Base-by-base conservation (phyloP, 2,888 invertebrate genomes). In the Mythimna ferrago region DNA sequence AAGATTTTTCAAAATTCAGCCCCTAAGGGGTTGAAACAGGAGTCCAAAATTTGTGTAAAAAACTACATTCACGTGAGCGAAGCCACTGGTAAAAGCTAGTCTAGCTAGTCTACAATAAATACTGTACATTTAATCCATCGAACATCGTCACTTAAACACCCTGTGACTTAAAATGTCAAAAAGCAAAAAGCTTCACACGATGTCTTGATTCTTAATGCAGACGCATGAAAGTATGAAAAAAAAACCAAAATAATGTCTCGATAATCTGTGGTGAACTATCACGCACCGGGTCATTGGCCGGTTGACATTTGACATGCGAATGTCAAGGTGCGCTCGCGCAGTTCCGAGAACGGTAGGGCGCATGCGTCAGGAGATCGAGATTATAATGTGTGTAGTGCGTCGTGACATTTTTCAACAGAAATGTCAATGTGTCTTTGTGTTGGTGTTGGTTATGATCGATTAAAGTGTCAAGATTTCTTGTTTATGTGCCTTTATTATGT, bases 281-380 rank as follows among this genome's bases (percentile, higher is more conserved):
- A 92, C 92, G 92, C 90, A 80, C 77, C 86, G 89, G 94, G 91
- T 95, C 94, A 90, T 78, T 86, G 94, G 80, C 93, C 96, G 87
- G 84, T 91, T 95, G 95, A 95, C 96, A 96, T 96, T 96, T 96
- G 96, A 96, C 96, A 96, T 88, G 89, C 92, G 95, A 95, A 95
- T 95, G 95, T 96, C 95, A 95, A 95, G 95, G 95, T 92, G 91
- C 89, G 87, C 76, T 67, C 78, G 78, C 84, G 83, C 87, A 83
- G 87, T 90, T 89, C 89, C 88, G 88, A 90, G 91, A 89, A 88
- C 73, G 83, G 82, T 83, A 81, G 80, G 80, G 80, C 68, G 80
- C 77, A 82, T 84, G 83, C 84, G 80, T 86, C 84, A 86, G 76
- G 82, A 80, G 82, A 80, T 84, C 71, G 76, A 81, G 87, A 88